phyloP scores from a whole-genome alignment of 2,888 invertebrate species.

The Zele albiditarsus region DNA sequence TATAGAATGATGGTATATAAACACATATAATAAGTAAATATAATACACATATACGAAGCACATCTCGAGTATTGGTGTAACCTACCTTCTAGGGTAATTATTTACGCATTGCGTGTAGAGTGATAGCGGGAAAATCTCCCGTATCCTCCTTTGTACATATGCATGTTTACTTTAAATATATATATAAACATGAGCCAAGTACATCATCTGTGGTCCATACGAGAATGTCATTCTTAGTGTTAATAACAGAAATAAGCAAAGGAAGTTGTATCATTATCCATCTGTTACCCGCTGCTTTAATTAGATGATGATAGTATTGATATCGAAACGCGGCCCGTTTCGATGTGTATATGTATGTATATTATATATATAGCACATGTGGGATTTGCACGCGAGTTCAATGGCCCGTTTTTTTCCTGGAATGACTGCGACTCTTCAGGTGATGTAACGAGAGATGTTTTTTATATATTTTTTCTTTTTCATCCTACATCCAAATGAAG shows the following conservation, averaged over 20 bases:
- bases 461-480: not conserved
- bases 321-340: not conserved
- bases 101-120: constrained; percentile 17
- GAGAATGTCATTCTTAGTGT: constrained; percentile 1
- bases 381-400: constrained; percentile 12
- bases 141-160: not conserved
- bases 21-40: constrained; percentile 4
- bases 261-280: constrained; percentile 4
- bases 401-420: constrained; percentile 15
- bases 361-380: not conserved
- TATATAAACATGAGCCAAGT: not conserved
- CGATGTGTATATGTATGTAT: not conserved
- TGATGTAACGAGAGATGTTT: constrained; percentile 4
- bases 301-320: constrained; percentile 12
- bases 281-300: constrained; percentile 24
- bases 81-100: constrained; percentile 22
- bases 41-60: not conserved
- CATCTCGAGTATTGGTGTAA: constrained; percentile 25
- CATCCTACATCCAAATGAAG: constrained; percentile 14
- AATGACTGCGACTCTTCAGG: not conserved
- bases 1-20: not conserved
- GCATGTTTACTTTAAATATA: not conserved
- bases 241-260: not conserved
- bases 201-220: constrained; percentile 5
- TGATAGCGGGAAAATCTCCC: constrained; percentile 25